A percentile compares a stretch with the other conserved stretches of the same genome.
These are phyloP conservation scores for Sturnira hondurensis DNA, from an alignment of 2,113 vertebrate genomes.

Conservation along the genomic window DNA sequence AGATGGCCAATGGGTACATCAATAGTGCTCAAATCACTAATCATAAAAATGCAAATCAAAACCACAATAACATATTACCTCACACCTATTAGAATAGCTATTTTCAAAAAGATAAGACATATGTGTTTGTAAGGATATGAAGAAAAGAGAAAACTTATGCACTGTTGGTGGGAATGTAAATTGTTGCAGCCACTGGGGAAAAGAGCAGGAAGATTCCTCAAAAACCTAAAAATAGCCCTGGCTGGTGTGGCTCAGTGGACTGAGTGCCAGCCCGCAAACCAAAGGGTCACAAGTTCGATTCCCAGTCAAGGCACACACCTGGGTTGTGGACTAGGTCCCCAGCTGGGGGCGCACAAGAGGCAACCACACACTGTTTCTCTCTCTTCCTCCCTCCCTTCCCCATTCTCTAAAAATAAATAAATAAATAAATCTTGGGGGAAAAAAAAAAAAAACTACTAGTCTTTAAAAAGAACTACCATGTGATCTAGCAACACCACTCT, in stretches of 20 bases:
- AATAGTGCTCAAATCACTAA: background rate
- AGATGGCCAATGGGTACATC: background rate
- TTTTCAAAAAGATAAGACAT: background rate
- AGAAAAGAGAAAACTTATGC: background rate
- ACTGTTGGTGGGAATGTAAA: background rate
- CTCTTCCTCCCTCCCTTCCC: no score
- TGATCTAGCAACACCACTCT: background rate
- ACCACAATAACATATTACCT: background rate
- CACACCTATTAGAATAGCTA: background rate
- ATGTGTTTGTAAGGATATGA: background rate
- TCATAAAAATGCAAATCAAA: background rate
- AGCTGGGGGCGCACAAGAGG: no score
- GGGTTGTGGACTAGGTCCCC: no score
- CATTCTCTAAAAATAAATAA: no score
- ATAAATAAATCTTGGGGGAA: no score
- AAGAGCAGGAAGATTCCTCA: background rate
- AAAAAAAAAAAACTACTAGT: no score
- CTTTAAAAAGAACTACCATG: background rate
- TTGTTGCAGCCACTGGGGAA: background rate
- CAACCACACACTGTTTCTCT: no score
- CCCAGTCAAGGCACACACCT: no score
- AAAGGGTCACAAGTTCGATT: no score
- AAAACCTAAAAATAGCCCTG: background rate
- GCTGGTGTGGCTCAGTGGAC: no score
- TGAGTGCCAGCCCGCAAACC: no score